Evolutionary conservation across 2,113 vertebrate genomes (phyloP), one percentile per base, ranked within the genome.

Genomic region (Lepus europaeus): DNA sequence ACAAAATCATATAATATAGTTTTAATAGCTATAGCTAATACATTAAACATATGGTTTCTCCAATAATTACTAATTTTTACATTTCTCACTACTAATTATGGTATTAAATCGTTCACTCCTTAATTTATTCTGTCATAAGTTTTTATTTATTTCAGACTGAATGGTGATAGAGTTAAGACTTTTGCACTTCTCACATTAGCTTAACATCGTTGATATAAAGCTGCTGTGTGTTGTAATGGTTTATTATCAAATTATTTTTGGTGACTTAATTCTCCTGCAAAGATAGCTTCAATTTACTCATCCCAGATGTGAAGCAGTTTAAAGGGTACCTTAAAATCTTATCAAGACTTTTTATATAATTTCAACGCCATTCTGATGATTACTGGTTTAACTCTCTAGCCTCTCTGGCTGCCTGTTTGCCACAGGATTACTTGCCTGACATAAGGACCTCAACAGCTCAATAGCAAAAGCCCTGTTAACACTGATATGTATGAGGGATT

Each of bases 91-190:
- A 83, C 96, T 97, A 96, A 97, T 97, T 95, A 96, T 0, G 51
- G 77, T 76, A 93, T 96, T 97, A 97, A 97, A 97, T 96, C n/a
- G 0, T 91, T 97, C 96, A 79, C 49, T 93, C n/a, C 80, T 97
- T 97, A 96, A 96, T 97, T 96, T 97, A 94, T 97, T 97, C 96
- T 96, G 93, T 95, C 95, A 78, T 91, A 93, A 83, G 83, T 96
- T 97, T 97, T 95, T 96, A 96, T 97, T 97, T 97, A 95, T 97
- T 96, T 83, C 56, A 87, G 45, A 59, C 86, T 49, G 84, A 96
- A 88, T 87, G 64, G 79, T 93, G 88, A 89, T 79, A 87, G 79
- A 96, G 33, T 86, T 92, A 84, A 91, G 91, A 92, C 86, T 96
- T 97, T 77, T 95, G 66, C 91, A 87, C 80, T 93, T 92, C 89